Conservation (phyloP, 2,888 invertebrate genomes). For the Coremacera marginata region DNA sequence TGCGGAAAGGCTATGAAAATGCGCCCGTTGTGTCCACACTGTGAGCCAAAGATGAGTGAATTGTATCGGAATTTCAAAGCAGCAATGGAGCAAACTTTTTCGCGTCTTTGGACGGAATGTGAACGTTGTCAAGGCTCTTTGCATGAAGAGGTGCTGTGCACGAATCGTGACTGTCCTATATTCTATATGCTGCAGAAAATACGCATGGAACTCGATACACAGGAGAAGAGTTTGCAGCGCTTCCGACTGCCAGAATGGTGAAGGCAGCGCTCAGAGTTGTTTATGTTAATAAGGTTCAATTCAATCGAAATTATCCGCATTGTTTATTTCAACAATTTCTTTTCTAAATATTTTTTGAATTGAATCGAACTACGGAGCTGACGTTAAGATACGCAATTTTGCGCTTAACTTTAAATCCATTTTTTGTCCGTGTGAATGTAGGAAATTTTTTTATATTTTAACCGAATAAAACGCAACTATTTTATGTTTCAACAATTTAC, state of each 20-base stretch:
- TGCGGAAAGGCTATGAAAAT: conserved; percentile 77
- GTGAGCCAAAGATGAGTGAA: conserved; percentile 82
- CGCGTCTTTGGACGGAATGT: conserved; percentile 97
- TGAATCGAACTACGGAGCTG: no score
- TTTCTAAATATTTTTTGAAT: conserved; percentile 58
- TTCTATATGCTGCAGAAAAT: conserved; percentile 99
- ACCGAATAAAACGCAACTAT: neutral
- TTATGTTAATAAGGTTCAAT: no score
- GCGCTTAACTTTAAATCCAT: no score
- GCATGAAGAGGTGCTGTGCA: conserved; percentile 98
- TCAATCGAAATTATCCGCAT: no score
- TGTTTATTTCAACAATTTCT: conserved; percentile 48
- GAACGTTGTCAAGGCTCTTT: conserved; percentile 98
- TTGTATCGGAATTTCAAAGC: conserved; percentile 85
- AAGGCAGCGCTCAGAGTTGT: neutral
- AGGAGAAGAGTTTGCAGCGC: conserved; percentile 84
- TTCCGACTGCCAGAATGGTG: conserved; percentile 84
- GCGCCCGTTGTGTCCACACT: conserved; percentile 83
- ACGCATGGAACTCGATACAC: conserved; percentile 91
- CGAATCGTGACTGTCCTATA: conserved; percentile 98
- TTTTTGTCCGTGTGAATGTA: conserved; percentile 57
- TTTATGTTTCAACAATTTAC: conserved; percentile 1
- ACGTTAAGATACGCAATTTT: no score
- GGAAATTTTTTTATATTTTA: conserved; percentile 49
- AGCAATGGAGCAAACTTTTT: conserved; percentile 89